These are phyloP conservation scores for Tetraneura akinire DNA, from an alignment of 1,140 invertebrate genomes.

Conservation along the genomic window DNA sequence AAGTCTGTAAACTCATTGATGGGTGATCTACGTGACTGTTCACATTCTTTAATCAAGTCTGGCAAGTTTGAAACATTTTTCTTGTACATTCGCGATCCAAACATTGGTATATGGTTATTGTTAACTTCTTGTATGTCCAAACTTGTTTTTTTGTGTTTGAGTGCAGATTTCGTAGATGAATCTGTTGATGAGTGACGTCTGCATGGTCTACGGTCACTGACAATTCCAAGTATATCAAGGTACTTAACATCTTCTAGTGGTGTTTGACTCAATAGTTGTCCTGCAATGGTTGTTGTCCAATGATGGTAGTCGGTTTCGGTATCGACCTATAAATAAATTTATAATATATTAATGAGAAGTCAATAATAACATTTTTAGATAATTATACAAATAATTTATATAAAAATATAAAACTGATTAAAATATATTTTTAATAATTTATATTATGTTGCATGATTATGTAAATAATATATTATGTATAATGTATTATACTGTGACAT, in stretches of 20 bases:
- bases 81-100: slow-evolving; percentile 3
- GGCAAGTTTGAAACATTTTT: slow-evolving; percentile 29
- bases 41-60: slow-evolving; percentile 31
- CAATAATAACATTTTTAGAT: neutral
- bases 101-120: neutral
- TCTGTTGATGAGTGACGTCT: neutral
- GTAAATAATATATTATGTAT: too few relatives aligned
- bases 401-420: too few relatives aligned
- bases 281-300: slow-evolving; percentile 67
- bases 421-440: too few relatives aligned
- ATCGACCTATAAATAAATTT: slow-evolving; percentile 61
- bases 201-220: slow-evolving; percentile 54
- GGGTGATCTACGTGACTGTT: slow-evolving; percentile 26
- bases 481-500: too few relatives aligned
- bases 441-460: too few relatives aligned
- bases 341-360: neutral
- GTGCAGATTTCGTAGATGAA: neutral
- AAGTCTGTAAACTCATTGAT: slow-evolving; percentile 41
- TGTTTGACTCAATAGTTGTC: slow-evolving; percentile 67
- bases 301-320: slow-evolving; percentile 65
- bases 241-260: slow-evolving; percentile 65
- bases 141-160: slow-evolving; percentile 17
- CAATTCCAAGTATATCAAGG: slow-evolving; percentile 60
- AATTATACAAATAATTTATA: neutral
- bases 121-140: slow-evolving; percentile 25